Percentiles rank a stretch among this genome's conserved stretches.
phyloP scores from a whole-genome alignment of 2,113 vertebrate species.

The Malurus elegans region DNA sequence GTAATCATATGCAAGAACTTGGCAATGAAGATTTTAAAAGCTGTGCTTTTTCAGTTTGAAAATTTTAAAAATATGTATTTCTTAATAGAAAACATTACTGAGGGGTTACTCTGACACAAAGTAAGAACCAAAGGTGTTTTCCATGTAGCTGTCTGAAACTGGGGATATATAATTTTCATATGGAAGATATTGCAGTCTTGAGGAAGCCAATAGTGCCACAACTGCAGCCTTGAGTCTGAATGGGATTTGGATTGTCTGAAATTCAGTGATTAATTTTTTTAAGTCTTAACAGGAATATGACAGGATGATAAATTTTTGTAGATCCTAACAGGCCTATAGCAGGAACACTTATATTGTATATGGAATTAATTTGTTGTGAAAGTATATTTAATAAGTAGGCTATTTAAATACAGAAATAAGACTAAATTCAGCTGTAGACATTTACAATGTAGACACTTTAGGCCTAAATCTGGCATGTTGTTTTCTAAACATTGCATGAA shows the following conservation, averaged over 20 bases:
- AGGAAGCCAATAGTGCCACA: not conserved
- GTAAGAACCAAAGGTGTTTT: not conserved
- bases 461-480: not conserved
- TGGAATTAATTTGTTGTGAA: not conserved
- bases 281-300: not conserved
- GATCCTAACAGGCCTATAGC: not conserved
- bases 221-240: not conserved
- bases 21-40: not conserved
- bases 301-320: not conserved
- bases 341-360: not conserved
- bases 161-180: not conserved
- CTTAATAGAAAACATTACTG: not conserved
- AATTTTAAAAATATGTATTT: not conserved
- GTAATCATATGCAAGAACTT: not conserved
- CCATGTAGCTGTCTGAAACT: not conserved
- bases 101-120: not conserved
- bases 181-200: not conserved
- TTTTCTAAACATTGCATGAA: not conserved
- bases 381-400: not conserved
- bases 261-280: not conserved
- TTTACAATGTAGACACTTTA: not conserved
- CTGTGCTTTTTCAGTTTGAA: not conserved
- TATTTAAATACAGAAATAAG: not conserved
- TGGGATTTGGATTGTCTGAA: not conserved
- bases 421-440: not conserved